Evolutionary conservation across 2,113 vertebrate genomes (phyloP).

Genomic region (Hyaena hyaena): DNA sequence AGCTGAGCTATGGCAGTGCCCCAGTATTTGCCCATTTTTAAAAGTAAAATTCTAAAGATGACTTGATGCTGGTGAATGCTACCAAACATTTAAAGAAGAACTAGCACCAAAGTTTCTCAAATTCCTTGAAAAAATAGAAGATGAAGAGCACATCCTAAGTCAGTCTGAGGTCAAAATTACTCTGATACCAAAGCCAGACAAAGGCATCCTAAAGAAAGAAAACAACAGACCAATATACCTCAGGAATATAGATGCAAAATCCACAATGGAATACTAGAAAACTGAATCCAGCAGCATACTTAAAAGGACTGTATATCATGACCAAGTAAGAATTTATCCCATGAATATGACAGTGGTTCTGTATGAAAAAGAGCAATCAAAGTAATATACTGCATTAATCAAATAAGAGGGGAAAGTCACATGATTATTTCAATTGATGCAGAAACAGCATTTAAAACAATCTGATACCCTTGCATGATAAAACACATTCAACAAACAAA

Average conservation of each 20-base stretch:
- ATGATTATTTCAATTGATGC: not conserved
- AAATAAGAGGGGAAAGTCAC: not conserved
- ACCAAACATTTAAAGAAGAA: slow-evolving; percentile 4
- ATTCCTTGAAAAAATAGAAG: not conserved
- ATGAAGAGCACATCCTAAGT: not conserved
- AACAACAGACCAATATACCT: not conserved
- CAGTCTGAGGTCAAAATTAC: not conserved
- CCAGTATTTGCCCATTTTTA: not conserved
- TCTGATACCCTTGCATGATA: not conserved
- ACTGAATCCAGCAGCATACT: not conserved
- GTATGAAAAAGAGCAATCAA: not conserved
- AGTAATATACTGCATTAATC: not conserved
- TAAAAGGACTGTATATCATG: not conserved
- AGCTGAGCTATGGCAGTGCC: too few species aligned
- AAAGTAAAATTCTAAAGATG: slow-evolving; percentile 7
- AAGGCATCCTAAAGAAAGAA: not conserved
- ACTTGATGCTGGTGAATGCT: not conserved
- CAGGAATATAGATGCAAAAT: not conserved
- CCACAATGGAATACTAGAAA: not conserved
- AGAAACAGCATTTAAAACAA: not conserved
- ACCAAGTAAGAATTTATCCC: not conserved
- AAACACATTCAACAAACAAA: not conserved
- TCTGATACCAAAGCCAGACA: not conserved
- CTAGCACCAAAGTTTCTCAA: not conserved
- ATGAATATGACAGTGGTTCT: not conserved